Evolutionary conservation across 1,140 invertebrate species (phyloP), one percentile per base, ranked within the genome.

Genomic region (Calliphora vicina): DNA sequence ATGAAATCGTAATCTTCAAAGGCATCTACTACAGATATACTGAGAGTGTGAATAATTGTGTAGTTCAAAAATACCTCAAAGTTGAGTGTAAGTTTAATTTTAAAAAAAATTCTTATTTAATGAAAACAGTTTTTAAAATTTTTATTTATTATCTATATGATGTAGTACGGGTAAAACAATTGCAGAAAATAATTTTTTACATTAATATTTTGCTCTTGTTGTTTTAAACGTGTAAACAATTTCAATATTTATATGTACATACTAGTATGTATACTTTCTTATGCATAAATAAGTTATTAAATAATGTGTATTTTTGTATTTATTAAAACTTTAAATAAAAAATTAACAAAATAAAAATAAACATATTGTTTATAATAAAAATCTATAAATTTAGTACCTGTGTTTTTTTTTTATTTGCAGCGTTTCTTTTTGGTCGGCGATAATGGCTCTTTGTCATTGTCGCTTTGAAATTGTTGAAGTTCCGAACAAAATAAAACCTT

Each of bases 401-500:
- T n/a, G 12, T 35, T 27, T 76, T 76, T 6, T 25, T 20, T 13
- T 76, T 76, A 80, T 35, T 78, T 83, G 25, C 20, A 42, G 10
- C 57, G 27, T 83, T 83, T 83, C 29, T 80, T 83, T 57, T 82
- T 82, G 43, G 82, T 71, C 80, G 35, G 50, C 42, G 50, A 20
- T 10, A n/a, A 45, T 43, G 27, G n/a, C 25, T 13, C 67, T 13
- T 26, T 20, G 23, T 80, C 29, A n/a, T 12, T 71, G 43, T 71
- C 17, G 15, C 87, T 86, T 91, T 94, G 91, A 85, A 95, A 95
- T 89, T 94, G 93, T 89, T 94, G 95, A 85, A 96, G 91, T 90
- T 95, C 94, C 57, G 94, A 94, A 90, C 94, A 94, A 90, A 96
- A 96, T 26, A 96, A 87, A n/a, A 96, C 93, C 94, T 96, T 86